Base-by-base conservation (phyloP, 2,888 invertebrate genomes). In the Seira musarum region DNA sequence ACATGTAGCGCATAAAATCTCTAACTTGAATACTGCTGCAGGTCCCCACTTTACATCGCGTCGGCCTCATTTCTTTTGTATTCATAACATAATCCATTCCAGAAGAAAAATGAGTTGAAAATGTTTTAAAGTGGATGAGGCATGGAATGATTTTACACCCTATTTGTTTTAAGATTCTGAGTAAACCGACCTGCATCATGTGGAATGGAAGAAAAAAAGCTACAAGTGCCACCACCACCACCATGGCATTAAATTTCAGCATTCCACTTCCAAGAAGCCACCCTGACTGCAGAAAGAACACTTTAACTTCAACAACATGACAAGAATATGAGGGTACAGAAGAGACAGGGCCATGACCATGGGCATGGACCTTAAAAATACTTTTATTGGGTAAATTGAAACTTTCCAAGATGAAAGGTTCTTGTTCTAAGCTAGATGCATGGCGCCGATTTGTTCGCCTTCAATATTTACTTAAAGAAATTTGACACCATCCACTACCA, bases 401-500 rank as follows among this genome's bases (percentile, higher is more conserved):
- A 74, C 80, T 74, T 53, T 53, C 17, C 53, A 13, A 53, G 53
- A 53, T 53, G 53, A n/a, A n/a, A n/a, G n/a, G n/a, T 13, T 13
- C 40, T 40, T 40, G 40, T 40, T 8, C 13, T n/a, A n/a, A n/a
- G n/a, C n/a, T n/a, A n/a, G n/a, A n/a, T n/a, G 66, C 68, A 68
- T 72, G 81, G 81, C 81, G 81, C 81, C 81, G 72, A 81, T 8
- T 53, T 53, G 53, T 53, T 71, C 75, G 53, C 75, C 73, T 68
- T 79, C 57, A 79, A 72, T 80, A 66, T 79, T 69, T 64, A 66
- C 60, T 67, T 60, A 6, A 57, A 57, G 81, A 81, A 76, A 81
- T 76, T 64, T 68, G 76, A 81, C 81, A 81, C 81, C 80, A 64
- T n/a, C n/a, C n/a, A n/a, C n/a, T n/a, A n/a, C n/a, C 8, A 8